These are phyloP conservation scores for Chrysolophus pictus DNA, from an alignment of 2,797 vertebrate genomes.

Conservation along the genomic window DNA sequence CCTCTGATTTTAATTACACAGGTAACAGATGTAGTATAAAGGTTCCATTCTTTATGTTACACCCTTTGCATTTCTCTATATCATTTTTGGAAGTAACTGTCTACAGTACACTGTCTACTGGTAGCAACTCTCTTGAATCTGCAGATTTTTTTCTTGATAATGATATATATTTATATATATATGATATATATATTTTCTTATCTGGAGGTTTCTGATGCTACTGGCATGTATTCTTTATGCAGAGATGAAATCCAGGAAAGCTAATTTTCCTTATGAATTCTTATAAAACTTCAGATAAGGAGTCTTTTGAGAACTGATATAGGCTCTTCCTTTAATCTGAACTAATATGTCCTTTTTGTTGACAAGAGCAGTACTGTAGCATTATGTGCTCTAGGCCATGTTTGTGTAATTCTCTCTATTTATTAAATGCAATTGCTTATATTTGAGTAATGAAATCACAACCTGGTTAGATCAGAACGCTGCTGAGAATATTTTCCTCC, in stretches of 20 bases:
- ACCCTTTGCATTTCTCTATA: background rate
- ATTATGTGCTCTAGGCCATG: background rate
- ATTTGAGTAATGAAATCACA: background rate
- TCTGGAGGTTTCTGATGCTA: background rate
- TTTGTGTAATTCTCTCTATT: background rate
- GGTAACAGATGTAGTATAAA: background rate
- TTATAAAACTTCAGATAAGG: background rate
- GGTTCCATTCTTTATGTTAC: background rate
- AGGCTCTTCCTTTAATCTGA: background rate
- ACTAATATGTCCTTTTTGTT: background rate
- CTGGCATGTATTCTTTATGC: background rate
- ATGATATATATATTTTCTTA: background rate
- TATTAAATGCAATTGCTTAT: background rate
- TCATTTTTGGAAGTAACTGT: background rate
- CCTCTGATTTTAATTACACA: background rate
- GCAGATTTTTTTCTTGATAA: background rate
- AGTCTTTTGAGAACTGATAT: background rate
- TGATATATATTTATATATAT: background rate
- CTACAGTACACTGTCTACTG: background rate
- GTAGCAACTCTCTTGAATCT: background rate
- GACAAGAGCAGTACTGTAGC: background rate
- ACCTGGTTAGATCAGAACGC: background rate
- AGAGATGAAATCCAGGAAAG: background rate
- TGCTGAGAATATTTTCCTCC: background rate
- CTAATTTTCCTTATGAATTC: background rate